phyloP scores from a whole-genome alignment of 2,797 vertebrate species.

The Spondyliosoma cantharus region DNA sequence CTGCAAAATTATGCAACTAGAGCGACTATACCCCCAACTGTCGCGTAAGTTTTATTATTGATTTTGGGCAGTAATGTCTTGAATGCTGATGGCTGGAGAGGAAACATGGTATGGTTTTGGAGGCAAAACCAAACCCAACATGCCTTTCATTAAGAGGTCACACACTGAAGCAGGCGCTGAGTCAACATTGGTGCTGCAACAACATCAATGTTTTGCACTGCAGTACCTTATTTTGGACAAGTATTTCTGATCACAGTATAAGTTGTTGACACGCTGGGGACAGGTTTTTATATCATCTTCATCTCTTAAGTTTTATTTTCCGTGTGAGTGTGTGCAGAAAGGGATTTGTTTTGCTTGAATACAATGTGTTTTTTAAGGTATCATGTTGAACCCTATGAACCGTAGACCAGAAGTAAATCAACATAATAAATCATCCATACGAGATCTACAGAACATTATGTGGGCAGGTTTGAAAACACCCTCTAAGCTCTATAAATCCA shows the following conservation, averaged over 20 bases:
- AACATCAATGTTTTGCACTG: neutral
- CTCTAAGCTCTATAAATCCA: constrained; percentile 26
- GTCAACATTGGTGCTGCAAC: neutral
- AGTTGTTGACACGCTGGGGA: neutral
- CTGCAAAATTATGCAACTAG: too few species aligned
- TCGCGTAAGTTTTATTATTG: neutral
- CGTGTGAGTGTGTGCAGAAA: neutral
- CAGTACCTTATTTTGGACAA: neutral
- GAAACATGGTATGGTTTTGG: constrained; percentile 3
- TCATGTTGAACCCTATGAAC: neutral
- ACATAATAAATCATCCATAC: neutral
- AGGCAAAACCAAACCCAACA: neutral
- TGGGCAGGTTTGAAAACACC: constrained; percentile 13
- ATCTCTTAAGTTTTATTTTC: neutral
- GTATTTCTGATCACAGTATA: neutral
- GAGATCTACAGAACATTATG: neutral
- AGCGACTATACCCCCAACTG: too few species aligned
- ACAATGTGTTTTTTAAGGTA: neutral
- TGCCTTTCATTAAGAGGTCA: neutral
- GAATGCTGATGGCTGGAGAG: neutral
- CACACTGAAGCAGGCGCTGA: neutral
- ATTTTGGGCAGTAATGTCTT: neutral
- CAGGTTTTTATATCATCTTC: constrained; percentile 28
- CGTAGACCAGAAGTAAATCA: neutral
- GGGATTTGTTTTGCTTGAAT: neutral